Conservation (phyloP, 2,113 vertebrate species). For the Gopherus evgoodei region DNA sequence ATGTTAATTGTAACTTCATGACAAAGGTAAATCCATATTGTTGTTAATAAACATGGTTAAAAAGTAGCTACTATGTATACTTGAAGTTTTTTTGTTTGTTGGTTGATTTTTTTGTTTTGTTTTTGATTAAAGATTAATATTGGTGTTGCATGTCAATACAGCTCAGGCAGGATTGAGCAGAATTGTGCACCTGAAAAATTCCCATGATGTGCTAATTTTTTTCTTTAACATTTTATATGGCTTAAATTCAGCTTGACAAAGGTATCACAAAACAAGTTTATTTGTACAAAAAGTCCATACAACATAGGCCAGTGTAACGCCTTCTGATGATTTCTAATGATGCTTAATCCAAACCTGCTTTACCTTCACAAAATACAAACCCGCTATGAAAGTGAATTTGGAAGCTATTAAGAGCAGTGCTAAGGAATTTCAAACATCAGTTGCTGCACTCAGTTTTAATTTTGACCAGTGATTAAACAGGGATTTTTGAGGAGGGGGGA, state of each 20-base stretch:
- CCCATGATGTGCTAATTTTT: background rate
- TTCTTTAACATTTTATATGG: background rate
- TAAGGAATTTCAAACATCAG: background rate
- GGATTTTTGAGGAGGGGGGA: background rate
- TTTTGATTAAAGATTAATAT: background rate
- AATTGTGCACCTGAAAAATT: background rate
- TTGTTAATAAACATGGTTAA: constrained; percentile 77
- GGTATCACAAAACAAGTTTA: background rate
- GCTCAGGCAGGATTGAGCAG: background rate
- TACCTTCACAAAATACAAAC: background rate
- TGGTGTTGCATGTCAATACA: rapidly evolving
- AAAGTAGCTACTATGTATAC: constrained; percentile 11
- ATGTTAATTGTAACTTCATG: constrained; percentile 75
- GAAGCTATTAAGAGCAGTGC: background rate
- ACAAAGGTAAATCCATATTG: constrained; percentile 75
- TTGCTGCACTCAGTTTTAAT: background rate
- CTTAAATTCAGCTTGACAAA: background rate
- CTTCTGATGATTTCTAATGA: background rate
- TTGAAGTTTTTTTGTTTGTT: background rate
- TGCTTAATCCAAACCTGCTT: background rate
- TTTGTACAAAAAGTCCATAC: background rate
- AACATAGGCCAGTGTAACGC: background rate
- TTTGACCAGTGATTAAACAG: background rate
- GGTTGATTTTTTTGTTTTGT: background rate
- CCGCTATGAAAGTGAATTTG: background rate